Evolutionary conservation across 53 echinoderm and acorn worm species (phyloP).

Genomic region (Crossaster papposus): DNA sequence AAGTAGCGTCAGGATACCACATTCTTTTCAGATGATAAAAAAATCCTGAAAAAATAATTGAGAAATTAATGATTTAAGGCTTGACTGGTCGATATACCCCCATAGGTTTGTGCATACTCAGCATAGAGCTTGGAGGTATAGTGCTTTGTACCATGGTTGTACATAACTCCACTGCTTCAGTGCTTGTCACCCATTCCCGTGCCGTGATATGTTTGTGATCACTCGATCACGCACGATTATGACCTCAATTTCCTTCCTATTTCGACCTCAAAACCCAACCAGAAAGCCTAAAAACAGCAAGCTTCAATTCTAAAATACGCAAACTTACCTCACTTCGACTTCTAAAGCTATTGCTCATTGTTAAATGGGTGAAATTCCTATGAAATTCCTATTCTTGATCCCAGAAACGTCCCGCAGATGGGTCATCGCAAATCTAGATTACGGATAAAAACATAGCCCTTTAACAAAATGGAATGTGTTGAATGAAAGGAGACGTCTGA

Average conservation of each 20-base stretch:
- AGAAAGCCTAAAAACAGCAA: not conserved
- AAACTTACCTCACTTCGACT: slow-evolving; percentile 85
- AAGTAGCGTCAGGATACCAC: too few relatives aligned
- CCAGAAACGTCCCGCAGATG: not conserved
- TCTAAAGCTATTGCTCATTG: slow-evolving; percentile 78
- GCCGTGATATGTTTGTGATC: too few relatives aligned
- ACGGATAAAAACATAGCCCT: slow-evolving; percentile 60
- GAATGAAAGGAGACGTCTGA: slow-evolving; percentile 22
- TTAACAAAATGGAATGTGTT: slow-evolving; percentile 37
- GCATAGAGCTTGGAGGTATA: too few relatives aligned
- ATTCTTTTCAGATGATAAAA: too few relatives aligned
- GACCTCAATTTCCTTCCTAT: not conserved
- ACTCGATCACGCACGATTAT: slow-evolving; percentile 17
- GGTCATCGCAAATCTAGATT: slow-evolving; percentile 19
- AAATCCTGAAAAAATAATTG: too few relatives aligned
- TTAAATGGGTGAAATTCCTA: not conserved
- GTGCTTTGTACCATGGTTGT: too few relatives aligned
- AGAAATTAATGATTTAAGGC: too few relatives aligned
- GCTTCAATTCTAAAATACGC: not conserved
- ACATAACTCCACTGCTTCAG: too few relatives aligned
- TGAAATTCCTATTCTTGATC: slow-evolving; percentile 6
- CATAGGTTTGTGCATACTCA: too few relatives aligned
- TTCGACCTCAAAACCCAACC: not conserved
- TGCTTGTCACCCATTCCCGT: too few relatives aligned
- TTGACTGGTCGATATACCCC: too few relatives aligned